These are phyloP conservation scores for Erethizon dorsatum DNA, from an alignment of 2,797 vertebrate species.

Conservation along the genomic window DNA sequence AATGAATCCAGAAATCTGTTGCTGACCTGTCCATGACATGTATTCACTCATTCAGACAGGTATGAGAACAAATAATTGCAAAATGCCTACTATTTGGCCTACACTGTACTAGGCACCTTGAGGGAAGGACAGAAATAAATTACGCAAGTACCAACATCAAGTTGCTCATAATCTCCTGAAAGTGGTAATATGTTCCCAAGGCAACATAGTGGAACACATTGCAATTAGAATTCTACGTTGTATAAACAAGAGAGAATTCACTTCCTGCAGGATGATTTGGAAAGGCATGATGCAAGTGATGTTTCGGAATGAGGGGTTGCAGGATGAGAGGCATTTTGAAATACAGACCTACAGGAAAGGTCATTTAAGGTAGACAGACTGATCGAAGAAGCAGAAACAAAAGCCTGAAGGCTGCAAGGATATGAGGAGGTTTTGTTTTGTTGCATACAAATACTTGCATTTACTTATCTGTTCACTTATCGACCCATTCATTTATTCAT, in stretches of 20 bases:
- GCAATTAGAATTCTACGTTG: conserved; percentile 13
- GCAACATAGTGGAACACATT: neutral
- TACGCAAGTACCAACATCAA: neutral
- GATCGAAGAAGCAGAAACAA: neutral
- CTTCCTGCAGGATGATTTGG: neutral
- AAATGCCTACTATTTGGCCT: neutral
- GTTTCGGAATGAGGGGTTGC: neutral
- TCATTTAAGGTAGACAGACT: neutral
- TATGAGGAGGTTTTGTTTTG: neutral
- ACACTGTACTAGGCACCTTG: neutral
- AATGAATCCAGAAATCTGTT: conserved; percentile 65
- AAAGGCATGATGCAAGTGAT: neutral
- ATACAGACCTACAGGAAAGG: neutral
- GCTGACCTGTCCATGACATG: neutral
- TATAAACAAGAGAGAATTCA: neutral
- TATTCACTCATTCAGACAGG: conserved; percentile 2
- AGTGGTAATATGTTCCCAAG: neutral
- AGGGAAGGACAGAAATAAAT: neutral
- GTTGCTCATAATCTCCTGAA: conserved; percentile 30
- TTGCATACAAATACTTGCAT: neutral
- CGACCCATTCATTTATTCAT: neutral
- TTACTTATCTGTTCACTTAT: neutral
- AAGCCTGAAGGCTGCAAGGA: neutral
- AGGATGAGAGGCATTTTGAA: conserved; percentile 7
- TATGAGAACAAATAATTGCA: conserved; percentile 47